phyloP scores from a whole-genome alignment of 2,113 vertebrate species.

The Scatophagus argus region DNA sequence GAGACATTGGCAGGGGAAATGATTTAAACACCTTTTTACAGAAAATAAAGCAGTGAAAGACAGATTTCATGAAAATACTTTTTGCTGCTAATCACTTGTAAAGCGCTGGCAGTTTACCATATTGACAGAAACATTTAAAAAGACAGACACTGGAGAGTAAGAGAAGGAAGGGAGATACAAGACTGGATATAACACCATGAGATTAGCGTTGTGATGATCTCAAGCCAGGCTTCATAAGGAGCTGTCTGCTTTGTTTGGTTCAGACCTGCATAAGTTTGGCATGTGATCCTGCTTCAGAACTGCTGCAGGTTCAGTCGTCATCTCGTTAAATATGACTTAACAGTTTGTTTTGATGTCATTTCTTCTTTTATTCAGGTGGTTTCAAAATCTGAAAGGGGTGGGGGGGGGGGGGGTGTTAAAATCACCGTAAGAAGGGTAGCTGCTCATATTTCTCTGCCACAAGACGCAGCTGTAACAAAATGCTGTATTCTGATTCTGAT shows the following conservation, averaged over 20 bases:
- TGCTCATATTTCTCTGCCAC: background rate
- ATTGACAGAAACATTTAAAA: slow-evolving; percentile 11
- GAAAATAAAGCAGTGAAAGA: slow-evolving; percentile 25
- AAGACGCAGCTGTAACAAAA: background rate
- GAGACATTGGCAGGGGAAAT: slow-evolving; percentile 24
- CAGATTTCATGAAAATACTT: background rate
- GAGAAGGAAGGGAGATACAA: background rate
- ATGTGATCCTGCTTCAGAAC: slow-evolving; percentile 11
- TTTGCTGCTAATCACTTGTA: slow-evolving; percentile 12
- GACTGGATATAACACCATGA: background rate
- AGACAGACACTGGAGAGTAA: background rate
- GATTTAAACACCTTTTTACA: slow-evolving; percentile 18
- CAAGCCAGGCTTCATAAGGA: slow-evolving; percentile 40
- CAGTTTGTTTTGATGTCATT: background rate
- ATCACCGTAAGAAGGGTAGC: background rate
- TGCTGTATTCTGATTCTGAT: background rate
- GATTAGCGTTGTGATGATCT: slow-evolving; percentile 25
- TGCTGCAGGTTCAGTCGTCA: background rate
- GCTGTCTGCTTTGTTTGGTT: slow-evolving; percentile 45
- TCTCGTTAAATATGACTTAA: background rate
- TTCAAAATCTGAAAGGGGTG: background rate
- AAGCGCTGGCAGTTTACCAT: background rate
- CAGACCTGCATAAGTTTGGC: slow-evolving; percentile 27
- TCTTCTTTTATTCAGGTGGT: background rate
- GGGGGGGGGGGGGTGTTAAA: too few species aligned